phyloP scores from a whole-genome alignment of 2,797 vertebrate genomes.

The Pantherophis vulpinus region DNA sequence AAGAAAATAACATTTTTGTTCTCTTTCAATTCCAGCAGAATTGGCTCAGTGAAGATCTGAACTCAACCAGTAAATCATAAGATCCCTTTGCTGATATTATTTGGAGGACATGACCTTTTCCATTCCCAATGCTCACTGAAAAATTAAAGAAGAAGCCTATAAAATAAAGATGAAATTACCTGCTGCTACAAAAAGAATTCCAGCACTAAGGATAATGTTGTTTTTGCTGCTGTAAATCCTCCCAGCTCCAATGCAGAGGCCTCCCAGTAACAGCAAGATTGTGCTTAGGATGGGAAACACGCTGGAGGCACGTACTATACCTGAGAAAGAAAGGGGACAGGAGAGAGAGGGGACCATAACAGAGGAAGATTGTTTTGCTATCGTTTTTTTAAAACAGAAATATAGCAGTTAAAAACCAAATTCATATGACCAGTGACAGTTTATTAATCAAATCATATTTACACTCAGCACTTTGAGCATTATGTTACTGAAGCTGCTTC shows the following conservation, averaged over 20 bases:
- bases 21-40: not conserved
- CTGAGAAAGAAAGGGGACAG: constrained; percentile 64
- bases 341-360: constrained; percentile 18
- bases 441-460: not conserved
- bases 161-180: constrained; percentile 70
- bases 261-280: constrained; percentile 88
- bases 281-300: constrained; percentile 95
- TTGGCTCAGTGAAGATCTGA: not conserved
- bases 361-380: not conserved
- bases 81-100: not conserved
- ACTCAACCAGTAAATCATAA: not conserved
- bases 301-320: constrained; percentile 92
- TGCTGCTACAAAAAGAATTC: constrained; percentile 95
- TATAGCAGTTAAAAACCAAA: not conserved
- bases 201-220: constrained; percentile 92
- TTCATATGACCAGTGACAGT: not conserved
- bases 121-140: not conserved
- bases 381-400: not conserved
- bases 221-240: constrained; percentile 89
- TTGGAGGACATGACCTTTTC: not conserved
- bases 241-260: constrained; percentile 86
- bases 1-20: not conserved
- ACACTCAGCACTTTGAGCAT: not conserved
- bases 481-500: not conserved
- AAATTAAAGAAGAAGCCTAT: not conserved